Conservation (phyloP, 2,888 invertebrate genomes). For the Mechanitis mazaeus region DNA sequence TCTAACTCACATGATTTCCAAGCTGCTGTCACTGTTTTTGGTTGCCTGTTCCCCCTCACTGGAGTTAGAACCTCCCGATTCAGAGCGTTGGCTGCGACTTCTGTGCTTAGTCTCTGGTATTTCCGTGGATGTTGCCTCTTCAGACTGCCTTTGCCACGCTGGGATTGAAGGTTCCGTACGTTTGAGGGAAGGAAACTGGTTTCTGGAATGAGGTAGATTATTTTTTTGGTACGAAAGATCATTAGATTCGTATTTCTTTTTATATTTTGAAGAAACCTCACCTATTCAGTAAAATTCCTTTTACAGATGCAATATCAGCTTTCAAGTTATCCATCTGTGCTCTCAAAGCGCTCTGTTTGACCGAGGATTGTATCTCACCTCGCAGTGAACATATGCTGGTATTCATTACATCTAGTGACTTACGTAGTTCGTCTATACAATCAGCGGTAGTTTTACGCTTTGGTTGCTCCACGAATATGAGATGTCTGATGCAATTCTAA, state of each 20-base stretch:
- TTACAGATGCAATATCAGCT: conserved; percentile 82
- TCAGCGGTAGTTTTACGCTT: conserved; percentile 81
- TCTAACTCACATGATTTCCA: conserved; percentile 81
- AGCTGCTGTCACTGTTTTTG: conserved; percentile 84
- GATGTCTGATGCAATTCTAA: conserved; percentile 59
- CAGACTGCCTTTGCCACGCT: conserved; percentile 85
- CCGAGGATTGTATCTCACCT: conserved; percentile 77
- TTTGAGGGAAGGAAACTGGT: conserved; percentile 85
- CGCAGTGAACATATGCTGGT: conserved; percentile 80
- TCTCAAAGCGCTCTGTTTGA: conserved; percentile 66
- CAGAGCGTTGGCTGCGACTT: conserved; percentile 75
- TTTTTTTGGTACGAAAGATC: not conserved
- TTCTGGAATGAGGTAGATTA: conserved; percentile 62
- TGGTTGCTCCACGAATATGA: conserved; percentile 80
- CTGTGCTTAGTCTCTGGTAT: conserved; percentile 55
- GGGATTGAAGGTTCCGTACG: conserved; percentile 84
- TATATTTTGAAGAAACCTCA: conserved; percentile 36
- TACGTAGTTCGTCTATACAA: conserved; percentile 80
- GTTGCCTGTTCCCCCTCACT: conserved; percentile 85
- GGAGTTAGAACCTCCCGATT: conserved; percentile 81
- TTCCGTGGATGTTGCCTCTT: conserved; percentile 64
- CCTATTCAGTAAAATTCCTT: conserved; percentile 84
- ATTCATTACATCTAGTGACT: conserved; percentile 81
- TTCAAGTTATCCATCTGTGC: conserved; percentile 81
- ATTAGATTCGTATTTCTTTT: no score